Conservation (phyloP, 2,888 invertebrate genomes). For the Pediacus dermestoides region DNA sequence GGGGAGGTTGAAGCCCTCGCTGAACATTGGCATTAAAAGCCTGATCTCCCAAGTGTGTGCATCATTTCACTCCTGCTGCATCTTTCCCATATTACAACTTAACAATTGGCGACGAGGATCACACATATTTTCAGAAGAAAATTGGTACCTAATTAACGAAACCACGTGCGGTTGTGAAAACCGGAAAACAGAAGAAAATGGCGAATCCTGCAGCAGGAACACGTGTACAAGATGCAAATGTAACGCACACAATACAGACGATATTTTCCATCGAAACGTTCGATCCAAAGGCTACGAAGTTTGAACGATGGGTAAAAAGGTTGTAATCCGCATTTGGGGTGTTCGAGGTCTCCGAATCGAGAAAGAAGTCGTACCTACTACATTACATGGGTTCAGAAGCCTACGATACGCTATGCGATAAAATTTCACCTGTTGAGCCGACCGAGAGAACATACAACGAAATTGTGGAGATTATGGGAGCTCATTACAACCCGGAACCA, state of each 20-base stretch:
- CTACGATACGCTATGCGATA: slow-evolving; percentile 19
- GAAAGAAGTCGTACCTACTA: slow-evolving; percentile 9
- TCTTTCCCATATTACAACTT: too few species aligned
- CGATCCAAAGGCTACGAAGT: slow-evolving; percentile 9
- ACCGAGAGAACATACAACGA: slow-evolving; percentile 7
- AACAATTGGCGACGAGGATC: too few species aligned
- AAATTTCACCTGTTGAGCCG: slow-evolving; percentile 16
- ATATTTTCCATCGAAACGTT: slow-evolving; percentile 15
- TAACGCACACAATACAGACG: slow-evolving; percentile 6
- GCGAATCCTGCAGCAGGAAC: neutral
- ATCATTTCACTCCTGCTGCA: too few species aligned
- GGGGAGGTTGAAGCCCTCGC: too few species aligned
- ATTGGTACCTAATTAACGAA: too few species aligned
- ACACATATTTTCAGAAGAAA: too few species aligned
- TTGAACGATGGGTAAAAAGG: slow-evolving; percentile 14
- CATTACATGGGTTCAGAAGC: slow-evolving; percentile 17
- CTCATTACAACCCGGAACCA: slow-evolving; percentile 18
- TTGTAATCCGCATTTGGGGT: slow-evolving; percentile 18
- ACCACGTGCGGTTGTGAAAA: too few species aligned
- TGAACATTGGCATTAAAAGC: too few species aligned
- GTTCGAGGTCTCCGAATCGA: slow-evolving; percentile 9
- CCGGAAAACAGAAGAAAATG: too few species aligned
- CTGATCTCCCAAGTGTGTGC: too few species aligned
- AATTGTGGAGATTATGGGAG: slow-evolving; percentile 12
- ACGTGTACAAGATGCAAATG: neutral